Base-by-base conservation (phyloP, 1,140 invertebrate genomes). In the Scaptomyza graminum region DNA sequence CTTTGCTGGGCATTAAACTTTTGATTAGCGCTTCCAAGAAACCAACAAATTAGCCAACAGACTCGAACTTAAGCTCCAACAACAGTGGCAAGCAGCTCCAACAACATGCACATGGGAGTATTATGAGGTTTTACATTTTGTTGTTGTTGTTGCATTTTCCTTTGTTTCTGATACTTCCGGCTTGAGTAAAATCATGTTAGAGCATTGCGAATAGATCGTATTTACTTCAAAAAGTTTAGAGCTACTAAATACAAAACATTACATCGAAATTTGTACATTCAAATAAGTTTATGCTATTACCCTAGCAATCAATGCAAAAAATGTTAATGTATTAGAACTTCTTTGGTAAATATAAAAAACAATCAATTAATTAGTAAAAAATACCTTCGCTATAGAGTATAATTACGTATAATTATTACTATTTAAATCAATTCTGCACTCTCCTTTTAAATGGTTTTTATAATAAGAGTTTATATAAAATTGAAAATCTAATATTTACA, bases 11-110 rank as follows among this genome's bases (percentile, higher is more conserved):
- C 76, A 81, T 75, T 85, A 69, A 71, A 69, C 77, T 87, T 75
- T 81, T 87, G 82, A 87, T 85, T 87, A 81, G 78, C 66, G 77
- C 70, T 75, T 81, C 73, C 70, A 76, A 68, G 72, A 79, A 85
- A 72, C 18, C 63, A 68, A 55, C 65, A 80, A 85, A 78, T 77
- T 78, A 87, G 65, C 66, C 61, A 59, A 73, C 37, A 47, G 65
- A 52, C 47, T 65, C 68, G 39, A 72, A 67, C 49, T 60, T 6
- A 2, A 22, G 9, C 8, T n/a, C 34, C 13, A 34, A n/a, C 41
- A 6, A 6, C 15, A 59, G 13, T n/a, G 41, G 43, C 22, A 46
- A 25, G 8, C 37, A 31, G n/a, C 37, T 51, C 43, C 28, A 31
- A 9, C 6, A 34, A 57, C 63, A 54, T 72, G 68, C 54, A 57